Evolutionary conservation across 2,888 invertebrate species (phyloP).

Genomic region (Drosophila prostipennis): DNA sequence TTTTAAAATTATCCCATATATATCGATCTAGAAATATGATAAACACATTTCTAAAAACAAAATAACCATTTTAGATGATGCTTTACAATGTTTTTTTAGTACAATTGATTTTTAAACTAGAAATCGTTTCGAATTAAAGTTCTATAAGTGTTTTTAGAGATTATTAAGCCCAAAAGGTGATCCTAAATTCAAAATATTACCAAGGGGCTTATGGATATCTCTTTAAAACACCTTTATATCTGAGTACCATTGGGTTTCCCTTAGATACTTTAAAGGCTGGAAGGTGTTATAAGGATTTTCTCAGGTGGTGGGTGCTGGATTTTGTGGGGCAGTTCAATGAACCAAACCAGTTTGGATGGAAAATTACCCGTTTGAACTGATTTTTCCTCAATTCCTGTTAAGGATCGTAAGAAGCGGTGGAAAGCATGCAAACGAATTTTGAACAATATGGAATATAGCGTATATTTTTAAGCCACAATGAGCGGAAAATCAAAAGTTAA

Average conservation of each 20-base stretch:
- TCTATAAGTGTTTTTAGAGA: too few species aligned
- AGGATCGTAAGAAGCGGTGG: background rate
- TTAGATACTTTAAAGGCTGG: background rate
- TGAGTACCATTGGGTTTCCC: too few species aligned
- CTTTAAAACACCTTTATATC: too few species aligned
- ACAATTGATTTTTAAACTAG: too few species aligned
- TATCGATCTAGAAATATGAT: too few species aligned
- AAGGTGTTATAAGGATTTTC: conserved; percentile 3
- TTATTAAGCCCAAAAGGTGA: background rate
- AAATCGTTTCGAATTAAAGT: too few species aligned
- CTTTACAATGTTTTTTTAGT: too few species aligned
- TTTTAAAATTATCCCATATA: too few species aligned
- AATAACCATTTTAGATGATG: too few species aligned
- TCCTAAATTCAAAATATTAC: background rate
- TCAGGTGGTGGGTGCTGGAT: conserved; percentile 23
- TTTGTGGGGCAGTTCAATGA: conserved; percentile 33
- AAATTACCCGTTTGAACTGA: conserved; percentile 30
- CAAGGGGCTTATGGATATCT: background rate
- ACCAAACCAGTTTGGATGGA: conserved; percentile 30
- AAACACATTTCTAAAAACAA: too few species aligned
- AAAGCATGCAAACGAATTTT: conserved; percentile 4
- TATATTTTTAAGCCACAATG: conserved; percentile 8
- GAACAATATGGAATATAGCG: background rate
- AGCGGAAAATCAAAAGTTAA: conserved; percentile 63
- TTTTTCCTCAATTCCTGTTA: background rate